A percentile compares a stretch with the other conserved stretches of the same genome.
phyloP scores from a whole-genome alignment of 2,113 vertebrate genomes.

The Menidia beryllina region DNA sequence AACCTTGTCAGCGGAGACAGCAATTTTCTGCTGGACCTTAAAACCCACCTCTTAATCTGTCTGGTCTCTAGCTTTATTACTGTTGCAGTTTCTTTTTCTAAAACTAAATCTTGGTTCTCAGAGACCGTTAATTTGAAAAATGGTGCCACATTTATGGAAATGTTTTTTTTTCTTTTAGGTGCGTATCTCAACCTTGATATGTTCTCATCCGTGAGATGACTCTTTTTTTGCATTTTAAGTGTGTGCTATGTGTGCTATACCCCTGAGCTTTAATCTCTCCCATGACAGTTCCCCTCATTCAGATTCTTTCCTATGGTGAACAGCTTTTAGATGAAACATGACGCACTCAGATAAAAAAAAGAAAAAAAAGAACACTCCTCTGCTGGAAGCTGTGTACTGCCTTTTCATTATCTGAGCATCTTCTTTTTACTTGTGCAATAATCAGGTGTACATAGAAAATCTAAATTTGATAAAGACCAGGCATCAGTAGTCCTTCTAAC shows the following conservation, averaged over 20 bases:
- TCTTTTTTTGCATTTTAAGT: slow-evolving; percentile 16
- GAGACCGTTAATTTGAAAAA: slow-evolving; percentile 34
- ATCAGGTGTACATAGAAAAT: neutral
- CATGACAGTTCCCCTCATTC: too few relatives aligned
- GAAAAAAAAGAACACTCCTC: neutral
- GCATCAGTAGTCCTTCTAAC: neutral
- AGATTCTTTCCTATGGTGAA: neutral
- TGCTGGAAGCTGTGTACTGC: neutral
- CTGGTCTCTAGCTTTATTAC: slow-evolving; percentile 11
- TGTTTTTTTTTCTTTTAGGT: slow-evolving; percentile 23
- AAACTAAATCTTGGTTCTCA: slow-evolving; percentile 14
- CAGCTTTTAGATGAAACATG: neutral
- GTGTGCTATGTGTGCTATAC: neutral
- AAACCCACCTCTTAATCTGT: slow-evolving; percentile 23
- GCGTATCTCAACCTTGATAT: slow-evolving; percentile 25
- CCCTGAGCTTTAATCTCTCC: too few relatives aligned
- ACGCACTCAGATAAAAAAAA: too few relatives aligned
- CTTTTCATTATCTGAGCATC: neutral
- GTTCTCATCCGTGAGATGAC: slow-evolving; percentile 54
- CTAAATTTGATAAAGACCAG: neutral
- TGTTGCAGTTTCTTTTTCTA: slow-evolving; percentile 14
- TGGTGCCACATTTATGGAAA: slow-evolving; percentile 26
- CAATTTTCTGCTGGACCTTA: slow-evolving; percentile 30
- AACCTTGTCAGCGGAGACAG: slow-evolving; percentile 13
- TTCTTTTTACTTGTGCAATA: neutral